Percentiles rank a stretch among this genome's conserved stretches.
phyloP scores from a whole-genome alignment of 2,888 invertebrate species.

The Anthophora plumipes region DNA sequence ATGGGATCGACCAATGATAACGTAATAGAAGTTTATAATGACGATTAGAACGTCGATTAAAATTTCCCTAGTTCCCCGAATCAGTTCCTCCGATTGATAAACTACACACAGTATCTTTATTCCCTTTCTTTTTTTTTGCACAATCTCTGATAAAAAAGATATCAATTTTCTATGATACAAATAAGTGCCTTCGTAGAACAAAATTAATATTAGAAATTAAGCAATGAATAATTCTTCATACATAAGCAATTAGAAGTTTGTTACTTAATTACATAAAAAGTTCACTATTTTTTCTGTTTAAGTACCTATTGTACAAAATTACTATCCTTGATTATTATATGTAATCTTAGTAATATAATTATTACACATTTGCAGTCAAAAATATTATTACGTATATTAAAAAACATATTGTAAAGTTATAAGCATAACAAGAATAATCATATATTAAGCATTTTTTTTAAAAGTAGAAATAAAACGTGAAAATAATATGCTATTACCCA shows the following conservation, averaged over 20 bases:
- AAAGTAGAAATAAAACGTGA: neutral
- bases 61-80: slow-evolving; percentile 7
- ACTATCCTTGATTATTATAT: neutral
- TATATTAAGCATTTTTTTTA: neutral
- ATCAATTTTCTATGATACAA: neutral
- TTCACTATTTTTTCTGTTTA: neutral
- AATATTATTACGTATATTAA: slow-evolving; percentile 2
- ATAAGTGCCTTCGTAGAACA: neutral
- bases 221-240: neutral
- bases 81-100: neutral
- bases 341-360: neutral
- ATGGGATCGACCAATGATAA: slow-evolving; percentile 2
- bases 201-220: neutral
- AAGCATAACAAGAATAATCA: neutral
- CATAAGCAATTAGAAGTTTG: neutral
- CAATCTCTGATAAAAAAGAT: neutral
- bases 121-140: neutral
- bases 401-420: neutral
- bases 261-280: slow-evolving; percentile 10
- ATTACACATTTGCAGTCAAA: neutral
- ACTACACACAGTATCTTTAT: neutral
- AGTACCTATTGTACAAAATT: neutral
- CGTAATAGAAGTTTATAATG: slow-evolving; percentile 18
- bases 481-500: neutral
- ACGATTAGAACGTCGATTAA: slow-evolving; percentile 27